Conservation (phyloP, 2,888 invertebrate species). For the Thumatha senex region DNA sequence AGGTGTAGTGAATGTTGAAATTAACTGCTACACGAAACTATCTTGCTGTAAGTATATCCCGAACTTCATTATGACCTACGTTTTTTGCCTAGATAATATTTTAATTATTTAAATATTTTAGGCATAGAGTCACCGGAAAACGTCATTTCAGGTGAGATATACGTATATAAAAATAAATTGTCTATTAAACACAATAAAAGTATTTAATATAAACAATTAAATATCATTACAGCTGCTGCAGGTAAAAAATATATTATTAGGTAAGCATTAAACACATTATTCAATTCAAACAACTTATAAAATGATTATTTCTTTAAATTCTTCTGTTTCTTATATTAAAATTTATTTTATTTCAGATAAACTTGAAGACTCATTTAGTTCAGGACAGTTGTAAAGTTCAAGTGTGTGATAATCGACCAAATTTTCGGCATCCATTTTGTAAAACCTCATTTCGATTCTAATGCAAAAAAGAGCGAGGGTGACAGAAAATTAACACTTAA, state of each 20-base stretch:
- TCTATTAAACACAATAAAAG: not conserved
- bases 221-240: conserved; percentile 11
- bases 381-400: conserved; percentile 38
- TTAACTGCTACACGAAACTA: conserved; percentile 66
- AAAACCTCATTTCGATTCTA: conserved; percentile 37
- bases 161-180: not conserved
- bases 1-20: conserved; percentile 57
- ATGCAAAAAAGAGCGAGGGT: conserved; percentile 36
- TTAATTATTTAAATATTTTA: conserved; percentile 11
- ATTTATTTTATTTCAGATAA: conserved; percentile 32
- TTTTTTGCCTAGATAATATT: not conserved
- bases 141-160: conserved; percentile 19
- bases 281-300: not conserved
- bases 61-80: not conserved
- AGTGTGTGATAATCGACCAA: conserved; percentile 42
- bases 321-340: conserved; percentile 1
- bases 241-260: conserved; percentile 20
- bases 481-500: conserved; percentile 41
- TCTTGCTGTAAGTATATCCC: conserved; percentile 62
- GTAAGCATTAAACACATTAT: conserved; percentile 17
- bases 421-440: too few species aligned
- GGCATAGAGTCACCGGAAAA: conserved; percentile 32
- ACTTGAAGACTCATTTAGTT: conserved; percentile 40
- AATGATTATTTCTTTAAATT: not conserved
- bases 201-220: not conserved